These are phyloP conservation scores for Pollimyrus isidori DNA, from an alignment of 2,113 vertebrate genomes.

Conservation along the genomic window DNA sequence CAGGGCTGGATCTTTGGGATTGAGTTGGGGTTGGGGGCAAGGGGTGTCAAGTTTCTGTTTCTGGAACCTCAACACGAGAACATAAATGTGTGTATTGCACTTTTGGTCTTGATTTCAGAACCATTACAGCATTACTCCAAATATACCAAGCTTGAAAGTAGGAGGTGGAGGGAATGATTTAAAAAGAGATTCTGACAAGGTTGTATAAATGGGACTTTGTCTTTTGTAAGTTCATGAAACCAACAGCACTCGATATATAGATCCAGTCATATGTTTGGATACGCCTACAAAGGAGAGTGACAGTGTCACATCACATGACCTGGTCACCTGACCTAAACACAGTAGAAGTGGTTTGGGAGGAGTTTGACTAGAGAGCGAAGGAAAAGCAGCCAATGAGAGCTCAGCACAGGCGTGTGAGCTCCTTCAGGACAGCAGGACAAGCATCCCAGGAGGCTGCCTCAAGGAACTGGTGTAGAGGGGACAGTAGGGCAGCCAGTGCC, in stretches of 20 bases:
- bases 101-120: background rate
- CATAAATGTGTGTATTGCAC: background rate
- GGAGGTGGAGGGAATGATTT: background rate
- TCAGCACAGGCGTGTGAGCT: background rate
- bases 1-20: background rate
- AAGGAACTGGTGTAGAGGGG: background rate
- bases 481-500: background rate
- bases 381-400: background rate
- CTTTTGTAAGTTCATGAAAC: background rate
- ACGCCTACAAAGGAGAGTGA: background rate
- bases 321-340: background rate
- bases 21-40: background rate
- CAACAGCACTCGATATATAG: background rate
- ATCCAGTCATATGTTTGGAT: background rate
- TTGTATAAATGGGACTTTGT: background rate
- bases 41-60: background rate
- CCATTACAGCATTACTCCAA: background rate
- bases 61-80: background rate
- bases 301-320: background rate
- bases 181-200: background rate
- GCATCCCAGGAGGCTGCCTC: background rate
- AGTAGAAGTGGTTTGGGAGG: background rate
- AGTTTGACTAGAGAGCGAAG: background rate
- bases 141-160: conserved; percentile 23
- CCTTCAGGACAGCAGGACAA: background rate